Evolutionary conservation across 53 echinoderm and acorn worm genomes (phyloP).

Genomic region (Luidia sarsii): DNA sequence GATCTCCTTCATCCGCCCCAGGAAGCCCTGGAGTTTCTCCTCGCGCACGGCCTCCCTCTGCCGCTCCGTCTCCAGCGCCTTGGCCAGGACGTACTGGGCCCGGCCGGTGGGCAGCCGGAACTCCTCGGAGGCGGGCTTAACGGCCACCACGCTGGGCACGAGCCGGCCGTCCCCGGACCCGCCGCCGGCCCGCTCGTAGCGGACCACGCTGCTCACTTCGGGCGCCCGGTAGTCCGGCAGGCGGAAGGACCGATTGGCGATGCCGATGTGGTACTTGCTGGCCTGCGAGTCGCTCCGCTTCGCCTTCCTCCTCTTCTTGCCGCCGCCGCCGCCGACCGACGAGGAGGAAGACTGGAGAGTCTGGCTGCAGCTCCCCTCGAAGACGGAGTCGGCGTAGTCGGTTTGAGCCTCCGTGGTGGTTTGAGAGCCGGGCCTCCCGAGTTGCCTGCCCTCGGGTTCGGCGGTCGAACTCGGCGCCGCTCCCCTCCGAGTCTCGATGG

Average conservation of each 20-base stretch:
- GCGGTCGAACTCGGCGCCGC: too few species aligned
- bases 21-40: constrained; percentile 72
- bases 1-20: constrained; percentile 43
- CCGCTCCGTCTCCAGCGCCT: constrained; percentile 79
- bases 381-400: background rate
- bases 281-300: background rate
- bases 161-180: constrained; percentile 70
- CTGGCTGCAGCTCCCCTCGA: background rate
- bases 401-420: too few species aligned
- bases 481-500: background rate
- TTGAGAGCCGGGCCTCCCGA: too few species aligned
- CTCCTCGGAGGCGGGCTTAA: constrained; percentile 75
- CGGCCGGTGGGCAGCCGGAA: constrained; percentile 83
- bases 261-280: constrained; percentile 80
- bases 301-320: constrained; percentile 24
- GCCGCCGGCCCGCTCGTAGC: constrained; percentile 69
- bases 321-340: too few species aligned
- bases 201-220: constrained; percentile 62
- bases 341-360: too few species aligned
- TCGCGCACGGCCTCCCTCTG: constrained; percentile 60
- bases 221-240: constrained; percentile 76
- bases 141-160: constrained; percentile 81
- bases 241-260: constrained; percentile 67
- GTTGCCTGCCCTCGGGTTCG: too few species aligned
- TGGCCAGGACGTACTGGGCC: constrained; percentile 75